Evolutionary conservation across 2,113 vertebrate species (phyloP).

Genomic region (Podarcis muralis): DNA sequence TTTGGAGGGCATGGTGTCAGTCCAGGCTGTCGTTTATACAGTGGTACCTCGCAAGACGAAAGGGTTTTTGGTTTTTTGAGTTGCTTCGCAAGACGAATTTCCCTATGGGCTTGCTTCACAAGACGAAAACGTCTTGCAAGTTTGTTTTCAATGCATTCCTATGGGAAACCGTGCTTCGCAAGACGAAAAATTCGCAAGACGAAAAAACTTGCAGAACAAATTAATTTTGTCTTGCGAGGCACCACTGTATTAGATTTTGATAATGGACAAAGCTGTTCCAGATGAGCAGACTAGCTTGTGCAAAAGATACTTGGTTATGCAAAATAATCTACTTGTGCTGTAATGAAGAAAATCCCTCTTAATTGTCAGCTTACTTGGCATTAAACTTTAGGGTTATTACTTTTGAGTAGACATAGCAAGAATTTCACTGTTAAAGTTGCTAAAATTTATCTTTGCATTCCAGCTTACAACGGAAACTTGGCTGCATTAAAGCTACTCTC

Average conservation of each 20-base stretch:
- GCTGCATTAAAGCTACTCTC: slow-evolving; percentile 73
- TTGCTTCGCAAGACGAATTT: too few species aligned
- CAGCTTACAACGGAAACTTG: slow-evolving; percentile 76
- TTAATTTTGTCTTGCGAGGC: too few species aligned
- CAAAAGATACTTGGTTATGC: not conserved
- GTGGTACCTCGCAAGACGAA: too few species aligned
- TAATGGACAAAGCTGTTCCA: not conserved
- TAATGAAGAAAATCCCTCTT: not conserved
- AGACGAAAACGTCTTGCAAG: too few species aligned
- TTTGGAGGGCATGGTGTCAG: not conserved
- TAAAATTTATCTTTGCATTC: slow-evolving; percentile 23
- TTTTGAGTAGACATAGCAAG: not conserved
- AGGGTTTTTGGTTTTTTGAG: too few species aligned
- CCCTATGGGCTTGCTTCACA: too few species aligned
- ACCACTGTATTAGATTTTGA: not conserved
- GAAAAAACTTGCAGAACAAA: too few species aligned
- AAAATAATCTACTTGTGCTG: not conserved
- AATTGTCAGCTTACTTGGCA: not conserved
- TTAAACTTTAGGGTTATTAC: not conserved
- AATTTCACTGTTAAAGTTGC: not conserved
- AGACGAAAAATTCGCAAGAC: too few species aligned
- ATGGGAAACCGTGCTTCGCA: too few species aligned
- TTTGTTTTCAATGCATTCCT: too few species aligned
- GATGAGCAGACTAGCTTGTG: not conserved
- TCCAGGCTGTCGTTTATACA: too few species aligned